A percentile compares a stretch with the other conserved stretches of the same genome.
Evolutionary conservation across 2,888 invertebrate genomes (phyloP).

Genomic region (Tubulanus polymorphus): DNA sequence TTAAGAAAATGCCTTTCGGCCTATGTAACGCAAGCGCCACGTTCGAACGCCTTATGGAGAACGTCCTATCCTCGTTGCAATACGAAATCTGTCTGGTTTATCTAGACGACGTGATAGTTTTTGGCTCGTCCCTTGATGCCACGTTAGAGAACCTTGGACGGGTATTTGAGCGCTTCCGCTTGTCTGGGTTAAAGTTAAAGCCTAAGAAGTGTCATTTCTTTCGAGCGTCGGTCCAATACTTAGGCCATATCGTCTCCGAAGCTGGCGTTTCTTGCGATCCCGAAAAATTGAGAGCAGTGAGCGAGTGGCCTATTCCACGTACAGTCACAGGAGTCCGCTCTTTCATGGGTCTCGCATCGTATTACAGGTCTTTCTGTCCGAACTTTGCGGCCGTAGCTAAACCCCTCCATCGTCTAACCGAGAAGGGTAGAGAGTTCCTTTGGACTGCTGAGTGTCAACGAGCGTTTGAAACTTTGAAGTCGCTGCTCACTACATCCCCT

Average conservation of each 20-base stretch:
- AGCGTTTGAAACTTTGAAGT: constrained; percentile 16
- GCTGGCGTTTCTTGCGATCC: constrained; percentile 14
- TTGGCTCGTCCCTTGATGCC: constrained; percentile 20
- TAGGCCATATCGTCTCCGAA: constrained; percentile 15
- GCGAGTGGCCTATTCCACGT: constrained; percentile 11
- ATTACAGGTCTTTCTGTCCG: constrained; percentile 17
- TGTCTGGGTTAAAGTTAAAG: constrained; percentile 22
- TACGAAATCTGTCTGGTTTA: constrained; percentile 39
- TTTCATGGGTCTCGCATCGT: constrained; percentile 15
- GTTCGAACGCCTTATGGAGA: constrained; percentile 40
- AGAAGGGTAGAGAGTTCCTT: constrained; percentile 10
- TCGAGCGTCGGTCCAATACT: constrained; percentile 10
- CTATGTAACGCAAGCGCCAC: no score
- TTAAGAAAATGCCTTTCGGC: constrained; percentile 30
- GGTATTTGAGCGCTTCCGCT: constrained; percentile 18
- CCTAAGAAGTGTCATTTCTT: constrained; percentile 23
- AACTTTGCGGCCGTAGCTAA: constrained; percentile 8
- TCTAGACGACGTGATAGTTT: constrained; percentile 43
- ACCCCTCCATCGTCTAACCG: constrained; percentile 13
- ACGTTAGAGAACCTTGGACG: constrained; percentile 14
- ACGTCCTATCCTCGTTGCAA: constrained; percentile 27
- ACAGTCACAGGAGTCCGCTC: constrained; percentile 7
- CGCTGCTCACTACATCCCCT: constrained; percentile 8
- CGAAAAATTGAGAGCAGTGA: constrained; percentile 9
- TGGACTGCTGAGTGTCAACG: constrained; percentile 18